Conservation (phyloP, 1,140 invertebrate species). For the Nomia melanderi region DNA sequence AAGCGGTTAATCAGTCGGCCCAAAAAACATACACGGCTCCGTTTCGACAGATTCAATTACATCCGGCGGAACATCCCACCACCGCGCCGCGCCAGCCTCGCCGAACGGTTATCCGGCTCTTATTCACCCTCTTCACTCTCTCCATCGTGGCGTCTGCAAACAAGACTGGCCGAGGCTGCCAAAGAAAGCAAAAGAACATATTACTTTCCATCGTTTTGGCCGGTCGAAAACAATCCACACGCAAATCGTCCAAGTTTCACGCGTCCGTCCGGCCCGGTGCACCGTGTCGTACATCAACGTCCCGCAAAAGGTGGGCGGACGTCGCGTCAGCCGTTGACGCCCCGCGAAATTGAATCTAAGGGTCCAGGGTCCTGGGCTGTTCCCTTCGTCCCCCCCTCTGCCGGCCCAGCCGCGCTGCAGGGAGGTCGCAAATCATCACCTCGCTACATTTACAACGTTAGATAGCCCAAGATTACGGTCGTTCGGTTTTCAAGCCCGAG, state of each 20-base stretch:
- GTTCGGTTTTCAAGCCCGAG: constrained; percentile 52
- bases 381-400: constrained; percentile 52
- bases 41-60: constrained; percentile 12
- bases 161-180: neutral
- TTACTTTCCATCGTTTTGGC: constrained; percentile 14
- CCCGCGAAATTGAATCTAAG: constrained; percentile 81
- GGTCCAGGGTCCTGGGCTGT: constrained; percentile 57
- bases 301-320: constrained; percentile 77
- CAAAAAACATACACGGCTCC: neutral
- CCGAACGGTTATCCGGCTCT: neutral
- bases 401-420: constrained; percentile 65
- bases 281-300: constrained; percentile 77
- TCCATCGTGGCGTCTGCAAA: neutral
- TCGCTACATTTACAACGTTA: constrained; percentile 77
- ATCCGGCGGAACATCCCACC: neutral
- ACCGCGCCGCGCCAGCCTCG: neutral
- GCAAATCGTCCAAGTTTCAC: constrained; percentile 44
- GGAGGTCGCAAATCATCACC: constrained; percentile 80
- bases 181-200: constrained; percentile 1
- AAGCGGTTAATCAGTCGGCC: neutral
- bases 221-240: constrained; percentile 28
- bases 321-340: constrained; percentile 77
- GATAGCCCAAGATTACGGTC: constrained; percentile 78
- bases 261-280: constrained; percentile 50
- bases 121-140: neutral